Conservation (phyloP, 2,888 invertebrate species). For the Limnephilus auricula region DNA sequence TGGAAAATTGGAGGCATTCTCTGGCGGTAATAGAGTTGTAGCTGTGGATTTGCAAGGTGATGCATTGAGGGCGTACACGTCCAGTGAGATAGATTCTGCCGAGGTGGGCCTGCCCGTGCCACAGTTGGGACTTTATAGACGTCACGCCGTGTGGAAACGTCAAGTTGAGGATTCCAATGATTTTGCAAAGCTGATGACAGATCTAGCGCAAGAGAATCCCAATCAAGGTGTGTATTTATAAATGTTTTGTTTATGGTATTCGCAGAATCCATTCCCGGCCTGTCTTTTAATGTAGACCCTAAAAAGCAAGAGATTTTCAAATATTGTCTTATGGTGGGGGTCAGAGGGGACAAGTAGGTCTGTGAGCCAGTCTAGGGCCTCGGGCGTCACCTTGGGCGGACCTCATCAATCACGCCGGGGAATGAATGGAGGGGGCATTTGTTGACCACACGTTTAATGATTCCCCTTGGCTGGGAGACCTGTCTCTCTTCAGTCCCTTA, state of each 20-base stretch:
- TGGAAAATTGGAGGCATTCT: not conserved
- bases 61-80: not conserved
- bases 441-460: too few relatives aligned
- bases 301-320: too few relatives aligned
- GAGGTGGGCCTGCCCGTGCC: too few relatives aligned
- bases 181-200: constrained; percentile 47
- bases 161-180: constrained; percentile 38
- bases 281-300: not conserved
- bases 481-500: too few relatives aligned
- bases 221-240: constrained; percentile 11
- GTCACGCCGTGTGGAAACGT: constrained; percentile 45
- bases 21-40: not conserved
- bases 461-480: too few relatives aligned
- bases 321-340: too few relatives aligned
- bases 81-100: not conserved
- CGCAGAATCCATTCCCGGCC: not conserved
- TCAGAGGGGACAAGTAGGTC: too few relatives aligned
- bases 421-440: too few relatives aligned
- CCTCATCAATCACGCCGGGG: too few relatives aligned
- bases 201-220: constrained; percentile 6
- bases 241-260: not conserved
- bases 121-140: not conserved
- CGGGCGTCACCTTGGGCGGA: too few relatives aligned
- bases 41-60: not conserved
- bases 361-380: too few relatives aligned